phyloP scores from a whole-genome alignment of 2,888 invertebrate species.

The Mylabris sibirica region DNA sequence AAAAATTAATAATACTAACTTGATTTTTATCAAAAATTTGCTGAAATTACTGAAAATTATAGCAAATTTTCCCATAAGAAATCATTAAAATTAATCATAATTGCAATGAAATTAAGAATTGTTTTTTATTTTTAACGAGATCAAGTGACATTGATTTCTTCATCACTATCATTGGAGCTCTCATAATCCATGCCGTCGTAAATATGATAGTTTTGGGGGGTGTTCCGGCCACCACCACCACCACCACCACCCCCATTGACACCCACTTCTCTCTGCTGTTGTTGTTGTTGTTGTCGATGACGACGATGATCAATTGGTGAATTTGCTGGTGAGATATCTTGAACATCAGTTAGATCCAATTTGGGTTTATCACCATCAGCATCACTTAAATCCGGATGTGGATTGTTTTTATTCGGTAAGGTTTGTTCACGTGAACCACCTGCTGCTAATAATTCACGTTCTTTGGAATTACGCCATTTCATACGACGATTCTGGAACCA shows the following conservation, averaged over 20 bases:
- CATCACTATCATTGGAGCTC: conserved; percentile 72
- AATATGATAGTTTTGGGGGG: conserved; percentile 50
- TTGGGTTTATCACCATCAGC: conserved; percentile 83
- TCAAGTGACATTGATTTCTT: conserved; percentile 90
- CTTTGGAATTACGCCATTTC: conserved; percentile 99
- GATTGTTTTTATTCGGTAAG: conserved; percentile 95
- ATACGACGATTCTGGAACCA: conserved; percentile 98
- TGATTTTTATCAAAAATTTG: no score
- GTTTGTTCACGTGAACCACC: conserved; percentile 96
- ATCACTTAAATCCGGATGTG: conserved; percentile 93
- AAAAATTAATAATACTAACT: neutral
- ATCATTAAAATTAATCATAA: neutral
- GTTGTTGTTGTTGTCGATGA: neutral
- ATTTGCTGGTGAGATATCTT: conserved; percentile 66
- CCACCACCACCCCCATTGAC: conserved; percentile 30
- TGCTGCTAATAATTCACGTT: conserved; percentile 89
- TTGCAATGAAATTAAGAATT: neutral
- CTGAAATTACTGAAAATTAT: neutral
- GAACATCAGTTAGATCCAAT: conserved; percentile 66
- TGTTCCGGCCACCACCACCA: conserved; percentile 36
- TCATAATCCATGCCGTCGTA: conserved; percentile 64
- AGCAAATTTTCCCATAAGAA: conserved; percentile 27
- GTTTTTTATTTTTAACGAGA: conserved; percentile 47
- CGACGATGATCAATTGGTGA: conserved; percentile 53
- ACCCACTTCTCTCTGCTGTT: conserved; percentile 39